Evolutionary conservation across 2,888 invertebrate species (phyloP).

Genomic region (Caenorhabditis parvicauda): DNA sequence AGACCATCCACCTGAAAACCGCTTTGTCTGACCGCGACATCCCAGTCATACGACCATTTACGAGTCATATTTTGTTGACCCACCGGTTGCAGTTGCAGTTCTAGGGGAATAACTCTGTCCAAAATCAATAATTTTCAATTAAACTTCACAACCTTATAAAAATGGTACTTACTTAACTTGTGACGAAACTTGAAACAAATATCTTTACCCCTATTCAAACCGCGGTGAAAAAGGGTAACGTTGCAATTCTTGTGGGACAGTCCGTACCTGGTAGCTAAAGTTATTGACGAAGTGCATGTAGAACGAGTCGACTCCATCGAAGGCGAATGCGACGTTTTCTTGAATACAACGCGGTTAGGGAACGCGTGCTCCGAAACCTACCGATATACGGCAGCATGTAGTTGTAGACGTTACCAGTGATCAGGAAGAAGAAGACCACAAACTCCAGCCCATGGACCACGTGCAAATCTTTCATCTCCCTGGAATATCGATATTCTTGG

Average conservation of each 20-base stretch:
- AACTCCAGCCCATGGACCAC: conserved; percentile 40
- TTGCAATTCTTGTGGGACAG: too few relatives aligned
- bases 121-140: too few relatives aligned
- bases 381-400: conserved; percentile 58
- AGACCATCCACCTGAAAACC: conserved; percentile 41
- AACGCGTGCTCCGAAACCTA: conserved; percentile 6
- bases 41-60: neutral
- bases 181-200: too few relatives aligned
- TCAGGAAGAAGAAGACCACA: conserved; percentile 34
- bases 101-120: neutral
- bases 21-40: neutral
- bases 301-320: conserved; percentile 36
- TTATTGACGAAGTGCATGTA: conserved; percentile 54
- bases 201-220: too few relatives aligned
- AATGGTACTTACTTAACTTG: too few relatives aligned
- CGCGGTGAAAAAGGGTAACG: too few relatives aligned
- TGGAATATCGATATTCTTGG: neutral
- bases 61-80: neutral
- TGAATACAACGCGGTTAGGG: conserved; percentile 3
- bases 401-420: conserved; percentile 54
- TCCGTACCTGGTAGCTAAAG: conserved; percentile 46
- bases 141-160: too few relatives aligned
- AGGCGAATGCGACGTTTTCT: conserved; percentile 59
- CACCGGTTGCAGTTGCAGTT: neutral
- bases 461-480: conserved; percentile 28